Base-by-base conservation (phyloP, 2,113 vertebrate genomes). In the Zosterops japonicus region DNA sequence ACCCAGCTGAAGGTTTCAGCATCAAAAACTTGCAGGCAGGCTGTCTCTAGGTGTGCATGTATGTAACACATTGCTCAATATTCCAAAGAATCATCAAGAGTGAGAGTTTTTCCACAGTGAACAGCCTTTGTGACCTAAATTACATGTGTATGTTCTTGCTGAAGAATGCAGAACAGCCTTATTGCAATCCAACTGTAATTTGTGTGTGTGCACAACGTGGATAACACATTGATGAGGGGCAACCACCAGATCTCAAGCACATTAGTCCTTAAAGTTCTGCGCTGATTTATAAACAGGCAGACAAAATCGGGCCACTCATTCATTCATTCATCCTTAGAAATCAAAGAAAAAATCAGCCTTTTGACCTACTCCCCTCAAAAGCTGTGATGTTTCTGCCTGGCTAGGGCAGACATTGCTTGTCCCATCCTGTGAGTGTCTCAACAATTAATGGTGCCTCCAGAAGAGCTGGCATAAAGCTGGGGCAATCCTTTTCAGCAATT, bases 1-100 rank as follows among this genome's bases (percentile, higher is more conserved):
- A 23, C 8, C 4, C 0, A 2, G 8, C 8, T 14, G 67, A 79
- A 85, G n/a, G 4, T 5, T 64, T 68, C 2, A 2, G 16, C 39
- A 16, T 13, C 3, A 4, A 39, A 75, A 74, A 1, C 12, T 20
- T 0, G 0, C 29, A 27, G 17, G 12, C 41, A 65, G 11, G 15
- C 12, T 42, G 7, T 39, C 33, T 91, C 31, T 55, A 28, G 52
- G 29, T 1, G 0, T 44, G 13, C 33, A 35, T 1, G 0, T 8
- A 31, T 21, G 23, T 16, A 59, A 29, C 14, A 46, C 20, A 12
- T 27, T 76, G 41, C 24, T 55, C 59, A 63, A 15, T 42, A 88
- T 19, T 65, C 42, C 20, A 50, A 76, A 59, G 50, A 90, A 55
- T 67, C 55, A 25, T 28, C 18, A 84, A 11, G 53, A 77, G 16